Conservation (phyloP, 2,797 vertebrate species). For the Toxotes lorentzi region DNA sequence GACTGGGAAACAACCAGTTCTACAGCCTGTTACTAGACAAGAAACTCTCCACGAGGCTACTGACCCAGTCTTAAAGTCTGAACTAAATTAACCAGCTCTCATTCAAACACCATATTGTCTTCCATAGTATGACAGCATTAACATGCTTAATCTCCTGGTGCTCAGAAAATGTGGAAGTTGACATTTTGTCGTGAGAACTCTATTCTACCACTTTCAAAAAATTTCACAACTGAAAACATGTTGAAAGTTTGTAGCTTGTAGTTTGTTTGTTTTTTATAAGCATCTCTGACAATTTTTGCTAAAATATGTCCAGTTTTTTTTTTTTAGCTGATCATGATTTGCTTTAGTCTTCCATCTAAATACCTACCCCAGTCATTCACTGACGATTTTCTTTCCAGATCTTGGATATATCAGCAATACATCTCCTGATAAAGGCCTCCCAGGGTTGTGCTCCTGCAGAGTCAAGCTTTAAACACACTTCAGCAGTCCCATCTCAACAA, state of each 20-base stretch:
- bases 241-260: not conserved
- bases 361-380: slow-evolving; percentile 64
- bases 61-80: slow-evolving; percentile 4
- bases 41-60: slow-evolving; percentile 48
- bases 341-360: slow-evolving; percentile 5
- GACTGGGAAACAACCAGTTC: slow-evolving; percentile 78
- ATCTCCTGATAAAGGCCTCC: slow-evolving; percentile 40
- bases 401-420: slow-evolving; percentile 41
- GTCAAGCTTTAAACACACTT: slow-evolving; percentile 36
- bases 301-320: not conserved
- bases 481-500: slow-evolving; percentile 42
- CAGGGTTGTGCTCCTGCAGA: slow-evolving; percentile 13
- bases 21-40: slow-evolving; percentile 57
- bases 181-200: slow-evolving; percentile 7
- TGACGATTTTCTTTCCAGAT: slow-evolving; percentile 34
- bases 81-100: not conserved
- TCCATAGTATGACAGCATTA: not conserved
- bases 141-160: not conserved
- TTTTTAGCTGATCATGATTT: not conserved
- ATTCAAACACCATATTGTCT: not conserved
- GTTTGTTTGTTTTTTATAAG: not conserved
- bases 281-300: not conserved
- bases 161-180: slow-evolving; percentile 34
- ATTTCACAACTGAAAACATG: slow-evolving; percentile 16
- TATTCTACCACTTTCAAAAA: not conserved